phyloP scores from a whole-genome alignment of 2,888 invertebrate species.

The Cantharis rustica region DNA sequence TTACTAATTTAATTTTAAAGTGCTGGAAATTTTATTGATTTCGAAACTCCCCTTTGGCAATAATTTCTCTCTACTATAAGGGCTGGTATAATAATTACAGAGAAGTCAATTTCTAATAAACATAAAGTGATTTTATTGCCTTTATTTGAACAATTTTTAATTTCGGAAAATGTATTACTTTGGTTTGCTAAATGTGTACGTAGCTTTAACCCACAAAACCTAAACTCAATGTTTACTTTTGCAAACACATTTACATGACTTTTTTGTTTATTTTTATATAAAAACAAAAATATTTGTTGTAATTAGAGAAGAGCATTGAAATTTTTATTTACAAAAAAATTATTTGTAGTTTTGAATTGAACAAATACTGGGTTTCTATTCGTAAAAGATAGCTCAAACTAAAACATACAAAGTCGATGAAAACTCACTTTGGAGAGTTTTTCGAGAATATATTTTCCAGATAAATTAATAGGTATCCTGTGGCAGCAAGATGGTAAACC shows the following conservation, averaged over 20 bases:
- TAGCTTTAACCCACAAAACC: background rate
- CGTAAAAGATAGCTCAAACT: background rate
- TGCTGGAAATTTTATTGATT: conserved; percentile 5
- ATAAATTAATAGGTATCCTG: background rate
- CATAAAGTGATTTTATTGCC: background rate
- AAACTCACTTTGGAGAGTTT: background rate
- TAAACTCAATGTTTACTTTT: background rate
- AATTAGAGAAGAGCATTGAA: background rate
- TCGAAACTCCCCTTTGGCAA: background rate
- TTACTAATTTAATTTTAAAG: conserved; percentile 5
- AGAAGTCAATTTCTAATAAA: background rate
- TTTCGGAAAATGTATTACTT: background rate
- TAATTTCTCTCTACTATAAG: background rate
- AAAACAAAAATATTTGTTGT: background rate
- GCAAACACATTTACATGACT: background rate
- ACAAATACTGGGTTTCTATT: background rate
- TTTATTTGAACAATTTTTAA: background rate
- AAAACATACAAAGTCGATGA: background rate
- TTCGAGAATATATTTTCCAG: background rate
- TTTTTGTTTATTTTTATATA: background rate
- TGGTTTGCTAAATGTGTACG: background rate
- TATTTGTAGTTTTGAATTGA: background rate
- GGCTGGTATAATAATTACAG: background rate
- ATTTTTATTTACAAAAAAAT: background rate
- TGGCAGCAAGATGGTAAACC: background rate